Base-by-base conservation (phyloP, 1,140 invertebrate genomes). In the Drosophila truncata region DNA sequence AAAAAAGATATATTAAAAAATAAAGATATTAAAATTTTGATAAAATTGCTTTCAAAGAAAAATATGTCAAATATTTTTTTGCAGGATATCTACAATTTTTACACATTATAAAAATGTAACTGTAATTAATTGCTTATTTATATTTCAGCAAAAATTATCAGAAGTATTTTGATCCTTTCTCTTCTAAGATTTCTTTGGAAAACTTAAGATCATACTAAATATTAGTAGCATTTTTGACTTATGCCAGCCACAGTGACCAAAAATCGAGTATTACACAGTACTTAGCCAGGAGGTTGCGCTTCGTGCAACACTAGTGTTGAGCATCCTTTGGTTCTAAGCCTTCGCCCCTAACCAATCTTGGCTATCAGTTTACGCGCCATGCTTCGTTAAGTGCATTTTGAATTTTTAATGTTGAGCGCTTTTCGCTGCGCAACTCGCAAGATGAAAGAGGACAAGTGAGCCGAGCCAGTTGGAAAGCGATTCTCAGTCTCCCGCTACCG, bases 381-480 rank as follows among this genome's bases (percentile, higher is more conserved):
- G 85, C 85, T 84, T 90, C 84, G 84, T 88, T 88, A 88, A 88
- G 84, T 88, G 84, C 84, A 88, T 90, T 88, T 84, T 88, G 84
- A 88, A 88, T 88, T 84, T 88, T 88, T 88, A 88, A 88, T 88
- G 84, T 50, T 81, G 75, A 74, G 62, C 83, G 57, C 75, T 37
- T 52, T 67, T 66, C 37, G 54, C 37, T 61, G 59, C 29, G 63
- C 62, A 49, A 33, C 47, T 71, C 42, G 54, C 57, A 62, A 42
- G 69, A 47, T 54, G 37, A 37, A 70, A 60, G 49, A n/a, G 50
- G 52, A 37, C 29, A 54, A 33, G 50, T 41, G 42, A 44, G 37
- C 27, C n/a, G 49, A 42, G 25, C 35, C 20, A 25, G 62, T 52
- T 29, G 61, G 41, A 47, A 65, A 70, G 67, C 49, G 58, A 49